phyloP scores from a whole-genome alignment of 1,140 invertebrate genomes.

The Neotoxoptera formosana region DNA sequence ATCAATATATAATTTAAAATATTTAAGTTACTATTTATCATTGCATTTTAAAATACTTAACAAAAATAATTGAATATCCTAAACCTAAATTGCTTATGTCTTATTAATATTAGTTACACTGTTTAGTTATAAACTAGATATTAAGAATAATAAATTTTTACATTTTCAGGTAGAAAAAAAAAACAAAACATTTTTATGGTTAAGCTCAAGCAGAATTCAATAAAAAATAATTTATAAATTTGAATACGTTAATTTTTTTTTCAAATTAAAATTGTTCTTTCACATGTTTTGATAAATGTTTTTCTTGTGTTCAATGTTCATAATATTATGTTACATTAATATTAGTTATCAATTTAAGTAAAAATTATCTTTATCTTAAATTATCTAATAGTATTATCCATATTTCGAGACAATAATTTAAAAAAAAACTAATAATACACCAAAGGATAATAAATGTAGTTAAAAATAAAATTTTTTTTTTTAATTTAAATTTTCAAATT shows the following conservation, averaged over 20 bases:
- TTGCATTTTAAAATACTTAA: not conserved
- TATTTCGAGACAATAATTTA: not conserved
- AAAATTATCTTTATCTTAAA: not conserved
- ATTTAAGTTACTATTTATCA: no score
- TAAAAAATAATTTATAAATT: not conserved
- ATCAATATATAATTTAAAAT: not conserved
- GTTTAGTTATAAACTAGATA: not conserved
- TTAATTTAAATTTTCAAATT: not conserved
- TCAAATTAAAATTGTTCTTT: not conserved
- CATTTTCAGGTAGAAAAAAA: not conserved
- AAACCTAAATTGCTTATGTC: constrained; percentile 2
- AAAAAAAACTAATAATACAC: not conserved
- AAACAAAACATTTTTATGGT: not conserved
- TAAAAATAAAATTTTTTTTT: not conserved
- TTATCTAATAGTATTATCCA: not conserved
- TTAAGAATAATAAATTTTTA: not conserved
- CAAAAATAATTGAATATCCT: not conserved
- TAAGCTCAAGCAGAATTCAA: not conserved
- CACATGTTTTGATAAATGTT: not conserved
- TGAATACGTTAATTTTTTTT: not conserved
- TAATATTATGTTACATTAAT: not conserved
- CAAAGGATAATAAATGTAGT: not conserved
- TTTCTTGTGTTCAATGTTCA: not conserved
- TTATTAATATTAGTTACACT: constrained; percentile 19
- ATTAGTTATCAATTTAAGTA: not conserved